Percentiles rank a stretch among this genome's conserved stretches.
Conservation (phyloP, 1,140 invertebrate genomes). For the Mercenaria mercenaria region DNA sequence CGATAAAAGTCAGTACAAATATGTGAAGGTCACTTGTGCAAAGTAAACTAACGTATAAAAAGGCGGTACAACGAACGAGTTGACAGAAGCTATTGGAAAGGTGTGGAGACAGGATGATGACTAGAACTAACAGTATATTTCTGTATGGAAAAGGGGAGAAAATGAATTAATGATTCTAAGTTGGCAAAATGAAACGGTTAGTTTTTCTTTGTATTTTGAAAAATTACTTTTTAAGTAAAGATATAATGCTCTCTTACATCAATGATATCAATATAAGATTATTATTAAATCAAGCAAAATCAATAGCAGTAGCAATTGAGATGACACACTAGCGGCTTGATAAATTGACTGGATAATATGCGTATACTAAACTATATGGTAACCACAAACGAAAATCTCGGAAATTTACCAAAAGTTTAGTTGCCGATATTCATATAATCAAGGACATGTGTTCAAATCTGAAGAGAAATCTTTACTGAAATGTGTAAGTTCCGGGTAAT, state of each 20-base stretch:
- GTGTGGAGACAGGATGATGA: background rate
- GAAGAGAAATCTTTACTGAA: no score
- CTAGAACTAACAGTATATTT: background rate
- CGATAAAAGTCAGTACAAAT: background rate
- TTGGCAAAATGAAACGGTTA: constrained; percentile 32
- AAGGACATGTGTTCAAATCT: no score
- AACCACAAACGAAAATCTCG: no score
- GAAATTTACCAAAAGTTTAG: no score
- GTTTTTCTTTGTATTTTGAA: background rate
- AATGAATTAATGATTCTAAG: background rate
- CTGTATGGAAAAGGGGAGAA: background rate
- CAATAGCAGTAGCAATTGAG: no score
- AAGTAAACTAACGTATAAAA: background rate
- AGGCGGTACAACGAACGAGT: background rate
- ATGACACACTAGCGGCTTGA: no score
- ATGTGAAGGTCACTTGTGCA: background rate
- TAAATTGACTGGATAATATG: no score
- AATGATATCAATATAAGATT: background rate
- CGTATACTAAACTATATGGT: no score
- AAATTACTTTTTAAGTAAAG: no score
- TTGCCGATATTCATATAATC: no score
- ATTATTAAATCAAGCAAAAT: background rate
- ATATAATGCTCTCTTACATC: background rate
- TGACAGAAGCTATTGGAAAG: background rate
- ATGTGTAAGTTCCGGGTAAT: no score